Percentiles rank a stretch among this genome's conserved stretches.
Conservation (phyloP, 2,797 vertebrate species). For the Rhinella marina region DNA sequence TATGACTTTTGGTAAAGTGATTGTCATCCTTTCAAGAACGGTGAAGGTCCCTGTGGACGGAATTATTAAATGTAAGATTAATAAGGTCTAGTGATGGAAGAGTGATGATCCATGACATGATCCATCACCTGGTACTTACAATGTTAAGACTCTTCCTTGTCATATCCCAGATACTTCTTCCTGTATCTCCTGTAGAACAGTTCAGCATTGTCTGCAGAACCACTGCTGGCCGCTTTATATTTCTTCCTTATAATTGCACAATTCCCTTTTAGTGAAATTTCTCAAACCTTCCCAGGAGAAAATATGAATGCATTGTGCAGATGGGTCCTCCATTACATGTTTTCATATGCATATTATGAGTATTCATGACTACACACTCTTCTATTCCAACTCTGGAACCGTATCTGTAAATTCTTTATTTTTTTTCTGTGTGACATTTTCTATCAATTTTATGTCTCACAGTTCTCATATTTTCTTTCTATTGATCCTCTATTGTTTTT, state of each 20-base stretch:
- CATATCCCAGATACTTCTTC: not conserved
- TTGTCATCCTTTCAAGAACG: not conserved
- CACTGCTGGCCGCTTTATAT: not conserved
- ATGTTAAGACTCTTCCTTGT: not conserved
- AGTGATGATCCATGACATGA: not conserved
- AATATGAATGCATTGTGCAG: not conserved
- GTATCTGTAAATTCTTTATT: too few species aligned
- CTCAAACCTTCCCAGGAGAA: not conserved
- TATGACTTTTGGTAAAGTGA: not conserved
- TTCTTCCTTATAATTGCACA: not conserved
- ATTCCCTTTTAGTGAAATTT: not conserved
- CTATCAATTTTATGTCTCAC: too few species aligned
- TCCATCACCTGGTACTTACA: not conserved
- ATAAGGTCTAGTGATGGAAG: not conserved
- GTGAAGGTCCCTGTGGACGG: not conserved
- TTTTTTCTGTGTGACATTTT: too few species aligned
- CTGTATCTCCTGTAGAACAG: not conserved
- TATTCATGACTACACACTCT: not conserved
- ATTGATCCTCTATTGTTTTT: too few species aligned
- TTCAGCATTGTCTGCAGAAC: not conserved
- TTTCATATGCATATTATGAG: not conserved
- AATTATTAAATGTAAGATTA: not conserved
- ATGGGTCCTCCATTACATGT: not conserved
- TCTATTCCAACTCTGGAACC: not conserved
- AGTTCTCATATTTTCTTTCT: too few species aligned